Evolutionary conservation across 2,888 invertebrate species (phyloP).

Genomic region (Galerucella nymphaeae): DNA sequence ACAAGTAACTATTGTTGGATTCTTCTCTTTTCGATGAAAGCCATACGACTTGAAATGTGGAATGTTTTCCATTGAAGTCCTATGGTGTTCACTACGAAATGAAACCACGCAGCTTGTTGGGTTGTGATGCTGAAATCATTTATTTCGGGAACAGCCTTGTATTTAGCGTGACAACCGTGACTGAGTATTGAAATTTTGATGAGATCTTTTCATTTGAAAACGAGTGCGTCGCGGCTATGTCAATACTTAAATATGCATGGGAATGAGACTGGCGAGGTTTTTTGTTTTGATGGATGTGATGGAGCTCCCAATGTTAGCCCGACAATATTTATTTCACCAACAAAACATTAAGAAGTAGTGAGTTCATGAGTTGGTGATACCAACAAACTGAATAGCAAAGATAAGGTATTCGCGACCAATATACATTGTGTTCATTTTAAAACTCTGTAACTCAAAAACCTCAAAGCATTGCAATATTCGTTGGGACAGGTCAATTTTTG

Average conservation of each 20-base stretch:
- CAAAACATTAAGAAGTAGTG: not conserved
- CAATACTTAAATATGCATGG: constrained; percentile 26
- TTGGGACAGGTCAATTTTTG: too few relatives aligned
- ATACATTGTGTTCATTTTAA: too few relatives aligned
- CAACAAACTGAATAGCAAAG: too few relatives aligned
- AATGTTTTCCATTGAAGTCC: not conserved
- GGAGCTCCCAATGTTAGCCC: not conserved
- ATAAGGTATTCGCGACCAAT: too few relatives aligned
- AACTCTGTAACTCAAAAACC: too few relatives aligned
- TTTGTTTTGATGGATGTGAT: constrained; percentile 20
- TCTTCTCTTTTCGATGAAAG: too few relatives aligned
- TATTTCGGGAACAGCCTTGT: not conserved
- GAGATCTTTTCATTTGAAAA: constrained; percentile 42
- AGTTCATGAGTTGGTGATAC: not conserved
- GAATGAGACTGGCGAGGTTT: constrained; percentile 11
- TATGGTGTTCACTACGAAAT: not conserved
- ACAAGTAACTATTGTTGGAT: too few relatives aligned
- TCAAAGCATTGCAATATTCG: too few relatives aligned
- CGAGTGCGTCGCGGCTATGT: constrained; percentile 30
- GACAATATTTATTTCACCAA: constrained; percentile 19
- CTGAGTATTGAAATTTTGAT: constrained; percentile 35
- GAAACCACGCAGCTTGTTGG: not conserved
- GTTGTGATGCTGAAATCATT: not conserved
- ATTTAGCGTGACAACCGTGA: constrained; percentile 19
- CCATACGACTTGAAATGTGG: not conserved